Evolutionary conservation across 2,888 invertebrate genomes (phyloP).

Genomic region (Pinctada fucata): DNA sequence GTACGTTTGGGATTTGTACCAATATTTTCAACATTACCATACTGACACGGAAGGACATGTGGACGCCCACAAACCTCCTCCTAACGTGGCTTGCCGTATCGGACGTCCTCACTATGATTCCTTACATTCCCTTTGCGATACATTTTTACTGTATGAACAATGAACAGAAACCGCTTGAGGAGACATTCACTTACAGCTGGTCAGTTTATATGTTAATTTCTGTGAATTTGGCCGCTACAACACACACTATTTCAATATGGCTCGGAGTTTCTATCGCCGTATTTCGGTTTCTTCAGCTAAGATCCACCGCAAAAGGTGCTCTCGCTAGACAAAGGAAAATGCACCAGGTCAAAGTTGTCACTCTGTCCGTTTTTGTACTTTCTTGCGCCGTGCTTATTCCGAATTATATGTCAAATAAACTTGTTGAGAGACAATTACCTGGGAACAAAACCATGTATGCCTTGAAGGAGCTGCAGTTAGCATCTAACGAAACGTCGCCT

Average conservation of each 20-base stretch:
- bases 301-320: conserved; percentile 61
- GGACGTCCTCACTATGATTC: conserved; percentile 91
- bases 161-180: conserved; percentile 52
- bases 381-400: conserved; percentile 90
- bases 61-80: conserved; percentile 92
- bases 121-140: conserved; percentile 92
- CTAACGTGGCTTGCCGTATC: conserved; percentile 90
- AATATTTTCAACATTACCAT: conserved; percentile 94
- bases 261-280: conserved; percentile 93
- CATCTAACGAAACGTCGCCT: conserved; percentile 57
- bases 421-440: conserved; percentile 74
- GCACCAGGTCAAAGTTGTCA: conserved; percentile 55
- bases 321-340: conserved; percentile 60
- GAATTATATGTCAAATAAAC: conserved; percentile 88
- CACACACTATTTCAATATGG: conserved; percentile 95
- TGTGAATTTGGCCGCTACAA: conserved; percentile 91
- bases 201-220: conserved; percentile 82
- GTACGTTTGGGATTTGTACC: conserved; percentile 91
- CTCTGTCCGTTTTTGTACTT: conserved; percentile 87
- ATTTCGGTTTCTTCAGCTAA: conserved; percentile 85
- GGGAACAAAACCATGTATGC: conserved; percentile 55
- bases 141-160: conserved; percentile 78
- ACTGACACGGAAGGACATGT: conserved; percentile 89
- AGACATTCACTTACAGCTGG: conserved; percentile 73
- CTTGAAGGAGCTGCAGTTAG: conserved; percentile 60